Conservation (phyloP, 2,797 vertebrate species). For the Enteromius paludinosus region DNA sequence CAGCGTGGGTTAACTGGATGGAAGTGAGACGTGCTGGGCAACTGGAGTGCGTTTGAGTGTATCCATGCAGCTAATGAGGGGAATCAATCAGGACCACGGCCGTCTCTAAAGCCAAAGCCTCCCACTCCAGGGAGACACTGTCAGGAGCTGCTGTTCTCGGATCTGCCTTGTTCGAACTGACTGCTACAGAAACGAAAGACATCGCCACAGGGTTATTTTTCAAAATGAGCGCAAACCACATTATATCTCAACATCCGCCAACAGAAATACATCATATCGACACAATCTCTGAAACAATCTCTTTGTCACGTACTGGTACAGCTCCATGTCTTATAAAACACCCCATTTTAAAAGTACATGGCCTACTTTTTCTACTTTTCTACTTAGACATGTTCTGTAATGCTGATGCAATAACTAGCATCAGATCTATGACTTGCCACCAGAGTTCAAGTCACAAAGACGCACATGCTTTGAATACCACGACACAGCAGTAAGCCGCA, state of each 20-base stretch:
- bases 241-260: neutral
- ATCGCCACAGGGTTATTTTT: slow-evolving; percentile 29
- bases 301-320: neutral
- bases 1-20: slow-evolving; percentile 39
- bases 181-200: neutral
- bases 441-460: slow-evolving; percentile 30
- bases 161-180: slow-evolving; percentile 21
- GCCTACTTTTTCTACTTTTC: slow-evolving; percentile 45
- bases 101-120: slow-evolving; percentile 34
- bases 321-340: neutral
- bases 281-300: neutral
- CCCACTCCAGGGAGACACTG: slow-evolving; percentile 9
- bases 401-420: slow-evolving; percentile 41
- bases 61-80: slow-evolving; percentile 46
- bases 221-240: slow-evolving; percentile 1
- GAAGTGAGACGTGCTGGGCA: slow-evolving; percentile 32
- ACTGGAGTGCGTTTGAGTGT: slow-evolving; percentile 29
- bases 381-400: slow-evolving; percentile 24
- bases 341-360: slow-evolving; percentile 20
- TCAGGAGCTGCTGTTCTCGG: neutral
- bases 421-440: slow-evolving; percentile 45
- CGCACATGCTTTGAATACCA: slow-evolving; percentile 27
- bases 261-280: slow-evolving; percentile 4
- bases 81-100: slow-evolving; percentile 44
- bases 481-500: slow-evolving; percentile 5